Percentiles rank a stretch among this genome's conserved stretches.
Evolutionary conservation across 2,888 invertebrate species (phyloP).

Genomic region (Furcula furcula): DNA sequence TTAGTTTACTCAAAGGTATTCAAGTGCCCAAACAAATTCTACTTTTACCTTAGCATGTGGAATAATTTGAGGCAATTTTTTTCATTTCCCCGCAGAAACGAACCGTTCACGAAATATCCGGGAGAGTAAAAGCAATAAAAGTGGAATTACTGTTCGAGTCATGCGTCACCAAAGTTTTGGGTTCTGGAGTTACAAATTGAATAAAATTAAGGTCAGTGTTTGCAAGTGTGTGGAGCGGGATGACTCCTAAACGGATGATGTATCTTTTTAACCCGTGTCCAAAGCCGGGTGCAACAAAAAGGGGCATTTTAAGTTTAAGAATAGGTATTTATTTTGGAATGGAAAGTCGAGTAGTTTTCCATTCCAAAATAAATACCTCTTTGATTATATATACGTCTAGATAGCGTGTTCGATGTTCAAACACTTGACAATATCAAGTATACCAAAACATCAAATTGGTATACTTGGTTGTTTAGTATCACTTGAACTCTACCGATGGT

Average conservation of each 20-base stretch:
- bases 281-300: not conserved
- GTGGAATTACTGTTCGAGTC: conserved; percentile 74
- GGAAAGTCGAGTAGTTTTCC: too few relatives aligned
- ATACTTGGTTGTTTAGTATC: too few relatives aligned
- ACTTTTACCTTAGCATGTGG: conserved; percentile 32
- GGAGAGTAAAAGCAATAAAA: conserved; percentile 69
- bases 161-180: conserved; percentile 77
- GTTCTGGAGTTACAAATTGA: conserved; percentile 75
- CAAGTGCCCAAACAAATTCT: conserved; percentile 28
- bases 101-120: conserved; percentile 54
- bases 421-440: too few relatives aligned
- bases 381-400: too few relatives aligned
- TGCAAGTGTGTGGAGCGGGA: conserved; percentile 33
- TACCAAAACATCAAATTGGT: too few relatives aligned
- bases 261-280: not conserved
- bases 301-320: not conserved
- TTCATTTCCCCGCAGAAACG: conserved; percentile 47
- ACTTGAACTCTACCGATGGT: too few relatives aligned
- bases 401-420: too few relatives aligned
- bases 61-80: conserved; percentile 37
- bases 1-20: too few relatives aligned
- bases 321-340: too few relatives aligned
- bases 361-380: too few relatives aligned
- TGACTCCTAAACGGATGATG: conserved; percentile 20
- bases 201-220: conserved; percentile 70